Evolutionary conservation across 64 coral and sea anemone species (phyloP).

Genomic region (Orbicella faveolata): DNA sequence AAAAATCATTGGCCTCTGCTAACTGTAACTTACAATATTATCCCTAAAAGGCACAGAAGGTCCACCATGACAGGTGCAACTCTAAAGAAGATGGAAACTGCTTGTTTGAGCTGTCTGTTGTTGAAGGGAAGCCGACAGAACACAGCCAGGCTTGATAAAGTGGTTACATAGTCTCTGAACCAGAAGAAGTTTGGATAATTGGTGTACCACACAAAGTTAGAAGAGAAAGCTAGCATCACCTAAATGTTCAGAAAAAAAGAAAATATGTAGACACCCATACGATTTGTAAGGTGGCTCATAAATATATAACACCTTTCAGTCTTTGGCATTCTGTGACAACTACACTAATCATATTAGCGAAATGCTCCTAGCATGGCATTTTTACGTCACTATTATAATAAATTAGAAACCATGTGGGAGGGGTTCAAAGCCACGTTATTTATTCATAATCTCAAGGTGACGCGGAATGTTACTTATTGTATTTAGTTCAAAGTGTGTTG

Average conservation of each 20-base stretch:
- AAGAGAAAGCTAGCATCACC: constrained; percentile 66
- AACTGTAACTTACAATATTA: constrained; percentile 72
- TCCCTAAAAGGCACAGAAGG: constrained; percentile 76
- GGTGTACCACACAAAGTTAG: constrained; percentile 81
- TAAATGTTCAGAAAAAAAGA: background rate
- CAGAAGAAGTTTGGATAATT: constrained; percentile 58
- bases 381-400: background rate
- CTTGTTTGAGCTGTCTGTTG: constrained; percentile 76
- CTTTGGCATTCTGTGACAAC: no score
- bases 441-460: no score
- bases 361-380: no score
- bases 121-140: constrained; percentile 89
- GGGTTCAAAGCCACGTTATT: background rate
- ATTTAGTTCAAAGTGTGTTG: no score
- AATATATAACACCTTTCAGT: no score
- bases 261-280: no score
- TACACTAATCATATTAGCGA: no score
- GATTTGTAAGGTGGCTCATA: background rate
- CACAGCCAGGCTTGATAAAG: constrained; percentile 80
- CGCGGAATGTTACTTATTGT: no score
- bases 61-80: constrained; percentile 85
- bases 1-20: background rate
- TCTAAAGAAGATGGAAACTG: constrained; percentile 80
- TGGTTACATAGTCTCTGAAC: constrained; percentile 63
- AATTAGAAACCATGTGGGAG: background rate